Conservation (phyloP, 2,888 invertebrate species). For the Thera britannica region DNA sequence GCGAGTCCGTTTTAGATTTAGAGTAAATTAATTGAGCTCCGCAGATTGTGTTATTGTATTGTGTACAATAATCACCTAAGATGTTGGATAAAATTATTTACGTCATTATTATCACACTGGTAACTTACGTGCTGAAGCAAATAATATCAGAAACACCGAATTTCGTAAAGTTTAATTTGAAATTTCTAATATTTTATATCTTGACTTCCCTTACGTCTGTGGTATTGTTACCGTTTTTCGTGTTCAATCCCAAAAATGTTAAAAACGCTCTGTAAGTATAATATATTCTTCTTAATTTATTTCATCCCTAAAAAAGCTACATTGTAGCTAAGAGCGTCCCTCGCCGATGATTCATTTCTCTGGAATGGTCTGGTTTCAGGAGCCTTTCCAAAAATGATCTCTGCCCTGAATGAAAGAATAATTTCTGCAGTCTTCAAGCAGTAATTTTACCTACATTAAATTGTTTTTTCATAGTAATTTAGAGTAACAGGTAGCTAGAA, state of each 20-base stretch:
- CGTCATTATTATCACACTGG: constrained; percentile 62
- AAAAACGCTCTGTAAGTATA: constrained; percentile 83
- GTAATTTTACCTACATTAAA: no score
- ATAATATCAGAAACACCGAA: constrained; percentile 80
- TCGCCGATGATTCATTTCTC: background rate
- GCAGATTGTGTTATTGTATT: constrained; percentile 15
- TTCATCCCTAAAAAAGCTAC: background rate
- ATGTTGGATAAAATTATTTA: constrained; percentile 80
- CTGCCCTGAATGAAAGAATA: no score
- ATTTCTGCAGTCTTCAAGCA: background rate
- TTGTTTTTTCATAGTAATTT: no score
- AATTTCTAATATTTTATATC: constrained; percentile 79
- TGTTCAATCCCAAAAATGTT: constrained; percentile 80
- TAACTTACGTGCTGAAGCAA: constrained; percentile 77
- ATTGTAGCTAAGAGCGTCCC: background rate
- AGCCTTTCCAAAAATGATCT: no score
- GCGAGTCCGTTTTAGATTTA: constrained; percentile 7
- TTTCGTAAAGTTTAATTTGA: constrained; percentile 79
- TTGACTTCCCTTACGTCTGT: constrained; percentile 73
- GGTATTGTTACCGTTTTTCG: constrained; percentile 76
- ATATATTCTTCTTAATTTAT: background rate
- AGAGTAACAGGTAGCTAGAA: background rate
- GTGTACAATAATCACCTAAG: constrained; percentile 31
- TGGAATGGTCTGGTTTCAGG: background rate
- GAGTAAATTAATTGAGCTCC: background rate